Conservation (phyloP, 2,888 invertebrate species). For the Litoditis marina region DNA sequence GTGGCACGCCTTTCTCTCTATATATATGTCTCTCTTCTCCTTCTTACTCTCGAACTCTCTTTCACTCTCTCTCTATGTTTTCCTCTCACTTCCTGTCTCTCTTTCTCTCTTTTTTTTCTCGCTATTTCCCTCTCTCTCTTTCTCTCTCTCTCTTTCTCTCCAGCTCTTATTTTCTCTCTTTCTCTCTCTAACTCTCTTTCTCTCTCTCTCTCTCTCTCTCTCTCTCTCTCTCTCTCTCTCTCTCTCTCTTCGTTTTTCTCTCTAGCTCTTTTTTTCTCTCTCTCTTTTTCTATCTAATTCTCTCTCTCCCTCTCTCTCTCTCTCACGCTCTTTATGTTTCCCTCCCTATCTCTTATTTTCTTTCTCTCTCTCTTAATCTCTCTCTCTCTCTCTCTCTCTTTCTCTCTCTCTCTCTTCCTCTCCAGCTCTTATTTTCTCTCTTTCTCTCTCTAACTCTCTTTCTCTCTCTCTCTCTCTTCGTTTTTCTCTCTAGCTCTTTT, state of each 20-base stretch:
- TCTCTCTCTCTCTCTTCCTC: background rate
- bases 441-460: background rate
- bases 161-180: slow-evolving; percentile 3
- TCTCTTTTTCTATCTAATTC: background rate
- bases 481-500: background rate
- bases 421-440: background rate
- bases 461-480: background rate
- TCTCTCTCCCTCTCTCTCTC: background rate
- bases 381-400: background rate
- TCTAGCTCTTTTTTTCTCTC: background rate
- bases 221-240: background rate
- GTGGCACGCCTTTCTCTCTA: too few species aligned
- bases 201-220: slow-evolving; percentile 3
- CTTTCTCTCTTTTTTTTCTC: slow-evolving; percentile 3
- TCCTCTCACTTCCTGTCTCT: slow-evolving; percentile 7
- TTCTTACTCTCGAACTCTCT: background rate
- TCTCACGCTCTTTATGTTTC: slow-evolving; percentile 8
- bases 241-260: background rate
- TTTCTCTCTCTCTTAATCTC: background rate
- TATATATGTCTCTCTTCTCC: too few species aligned
- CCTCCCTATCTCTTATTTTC: background rate
- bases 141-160: background rate
- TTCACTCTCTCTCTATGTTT: background rate
- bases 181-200: background rate
- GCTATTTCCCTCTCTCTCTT: slow-evolving; percentile 1